Conservation (phyloP, 2,888 invertebrate genomes). For the Clepsis dumicolana region DNA sequence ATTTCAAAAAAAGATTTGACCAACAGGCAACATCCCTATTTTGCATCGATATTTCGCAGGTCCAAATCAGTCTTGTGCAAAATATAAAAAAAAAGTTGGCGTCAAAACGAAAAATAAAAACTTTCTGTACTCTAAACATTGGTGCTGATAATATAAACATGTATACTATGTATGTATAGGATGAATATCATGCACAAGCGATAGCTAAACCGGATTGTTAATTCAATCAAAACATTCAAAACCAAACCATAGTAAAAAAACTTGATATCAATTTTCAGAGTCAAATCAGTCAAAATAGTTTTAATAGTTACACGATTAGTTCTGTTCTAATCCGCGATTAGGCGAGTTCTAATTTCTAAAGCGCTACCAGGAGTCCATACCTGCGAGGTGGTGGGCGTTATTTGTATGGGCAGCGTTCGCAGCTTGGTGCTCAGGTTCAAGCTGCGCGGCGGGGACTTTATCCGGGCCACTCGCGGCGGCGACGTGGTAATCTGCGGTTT, state of each 20-base stretch:
- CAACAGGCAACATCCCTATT: too few species aligned
- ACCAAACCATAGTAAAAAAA: background rate
- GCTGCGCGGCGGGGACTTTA: slow-evolving; percentile 72
- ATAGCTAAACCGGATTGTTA: background rate
- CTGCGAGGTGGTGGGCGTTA: slow-evolving; percentile 80
- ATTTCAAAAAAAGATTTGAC: too few species aligned
- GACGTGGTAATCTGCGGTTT: slow-evolving; percentile 70
- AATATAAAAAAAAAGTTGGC: too few species aligned
- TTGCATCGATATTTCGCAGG: too few species aligned
- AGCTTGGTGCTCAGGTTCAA: slow-evolving; percentile 79
- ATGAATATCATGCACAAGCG: background rate
- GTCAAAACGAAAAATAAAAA: too few species aligned
- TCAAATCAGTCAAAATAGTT: slow-evolving; percentile 1
- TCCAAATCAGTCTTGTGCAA: too few species aligned
- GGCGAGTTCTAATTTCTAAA: slow-evolving; percentile 75
- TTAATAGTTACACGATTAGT: slow-evolving; percentile 30
- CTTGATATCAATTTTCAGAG: background rate
- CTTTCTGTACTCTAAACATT: too few species aligned
- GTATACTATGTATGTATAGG: background rate
- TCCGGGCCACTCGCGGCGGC: slow-evolving; percentile 65
- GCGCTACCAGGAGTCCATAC: slow-evolving; percentile 76
- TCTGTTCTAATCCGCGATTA: slow-evolving; percentile 71
- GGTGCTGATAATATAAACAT: too few species aligned
- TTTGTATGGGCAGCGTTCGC: slow-evolving; percentile 78
- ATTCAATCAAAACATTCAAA: background rate